Evolutionary conservation across 2,797 vertebrate species (phyloP), one percentile per base, ranked within the genome.

Genomic region (Buphagus erythrorhynchus): DNA sequence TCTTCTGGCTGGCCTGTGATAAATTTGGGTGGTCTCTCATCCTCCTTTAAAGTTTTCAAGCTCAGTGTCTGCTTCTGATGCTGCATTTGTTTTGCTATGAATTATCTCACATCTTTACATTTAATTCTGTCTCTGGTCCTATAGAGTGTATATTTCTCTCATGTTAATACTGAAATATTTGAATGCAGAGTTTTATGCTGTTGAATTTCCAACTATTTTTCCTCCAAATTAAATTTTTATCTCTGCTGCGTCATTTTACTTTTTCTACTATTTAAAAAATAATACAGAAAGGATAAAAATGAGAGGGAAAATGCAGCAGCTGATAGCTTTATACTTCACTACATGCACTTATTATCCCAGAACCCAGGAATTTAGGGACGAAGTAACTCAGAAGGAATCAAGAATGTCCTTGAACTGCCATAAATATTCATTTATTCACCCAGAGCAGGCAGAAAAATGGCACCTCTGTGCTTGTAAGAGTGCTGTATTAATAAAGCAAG

Each of bases 141-240:
- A 17, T 5, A 35, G 52, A 80, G 22, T 43, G n/a, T 88, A 2
- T 63, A 29, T 75, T 80, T 71, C 45, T 94, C 19, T 90, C 6
- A 5, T 54, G 57, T 82, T 76, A 43, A 11, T 57, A 57, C 65
- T 77, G 42, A 88, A 93, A 57, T 65, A 59, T 63, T 88, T 80
- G 42, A 92, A 62, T 94, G 48, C 52, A 73, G 31, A 24, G 29
- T 69, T 96, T 88, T 66, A 26, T 82, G 35, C 52, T 63, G 38
- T 42, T 87, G 36, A 74, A 83, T 95, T 88, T 78, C 48, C 22
- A 21, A 38, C n/a, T 51, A 42, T 93, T 94, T 93, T 94, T 65
- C 52, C 45, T 92, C 59, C 38, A 76, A 85, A 92, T 93, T 93
- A 76, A 74, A 26, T 87, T 92, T 90, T 94, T 91, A 75, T 90